A percentile compares a stretch with the other conserved stretches of the same genome.
These are phyloP conservation scores for Nomada ferruginata DNA, from an alignment of 2,888 invertebrate genomes.

Conservation along the genomic window DNA sequence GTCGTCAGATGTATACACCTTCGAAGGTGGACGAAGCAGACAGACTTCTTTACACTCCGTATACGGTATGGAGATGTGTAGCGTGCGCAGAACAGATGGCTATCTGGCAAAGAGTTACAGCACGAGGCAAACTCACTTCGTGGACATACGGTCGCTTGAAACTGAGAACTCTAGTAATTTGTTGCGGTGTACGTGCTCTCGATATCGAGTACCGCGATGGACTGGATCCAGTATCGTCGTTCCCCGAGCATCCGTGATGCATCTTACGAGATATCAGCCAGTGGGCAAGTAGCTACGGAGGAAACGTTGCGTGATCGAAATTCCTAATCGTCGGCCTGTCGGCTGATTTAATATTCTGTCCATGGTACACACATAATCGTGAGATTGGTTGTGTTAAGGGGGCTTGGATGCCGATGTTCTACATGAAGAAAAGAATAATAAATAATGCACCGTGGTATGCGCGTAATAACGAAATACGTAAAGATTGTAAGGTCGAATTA, in stretches of 20 bases:
- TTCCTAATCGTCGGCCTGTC: slow-evolving; percentile 46
- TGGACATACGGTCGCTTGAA: background rate
- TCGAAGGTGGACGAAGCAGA: background rate
- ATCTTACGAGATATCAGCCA: slow-evolving; percentile 32
- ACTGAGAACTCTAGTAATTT: slow-evolving; percentile 56
- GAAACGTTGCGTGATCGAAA: slow-evolving; percentile 56
- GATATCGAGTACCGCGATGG: slow-evolving; percentile 40
- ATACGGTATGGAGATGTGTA: slow-evolving; percentile 4
- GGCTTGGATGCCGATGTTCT: slow-evolving; percentile 7
- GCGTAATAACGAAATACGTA: too few relatives aligned
- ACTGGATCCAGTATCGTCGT: slow-evolving; percentile 26
- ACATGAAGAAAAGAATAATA: slow-evolving; percentile 9
- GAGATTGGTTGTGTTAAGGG: slow-evolving; percentile 14
- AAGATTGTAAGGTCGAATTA: too few relatives aligned
- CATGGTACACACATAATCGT: slow-evolving; percentile 15
- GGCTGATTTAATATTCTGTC: slow-evolving; percentile 53
- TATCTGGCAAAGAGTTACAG: slow-evolving; percentile 16
- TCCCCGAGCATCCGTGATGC: slow-evolving; percentile 17
- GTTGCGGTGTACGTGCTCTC: slow-evolving; percentile 48
- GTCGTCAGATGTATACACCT: background rate
- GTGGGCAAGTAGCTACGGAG: slow-evolving; percentile 35
- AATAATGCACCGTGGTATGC: too few relatives aligned
- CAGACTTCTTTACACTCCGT: background rate
- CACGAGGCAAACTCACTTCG: slow-evolving; percentile 1
- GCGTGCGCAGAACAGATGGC: slow-evolving; percentile 8